phyloP scores from a whole-genome alignment of 2,113 vertebrate species.

The Addax nasomaculatus region DNA sequence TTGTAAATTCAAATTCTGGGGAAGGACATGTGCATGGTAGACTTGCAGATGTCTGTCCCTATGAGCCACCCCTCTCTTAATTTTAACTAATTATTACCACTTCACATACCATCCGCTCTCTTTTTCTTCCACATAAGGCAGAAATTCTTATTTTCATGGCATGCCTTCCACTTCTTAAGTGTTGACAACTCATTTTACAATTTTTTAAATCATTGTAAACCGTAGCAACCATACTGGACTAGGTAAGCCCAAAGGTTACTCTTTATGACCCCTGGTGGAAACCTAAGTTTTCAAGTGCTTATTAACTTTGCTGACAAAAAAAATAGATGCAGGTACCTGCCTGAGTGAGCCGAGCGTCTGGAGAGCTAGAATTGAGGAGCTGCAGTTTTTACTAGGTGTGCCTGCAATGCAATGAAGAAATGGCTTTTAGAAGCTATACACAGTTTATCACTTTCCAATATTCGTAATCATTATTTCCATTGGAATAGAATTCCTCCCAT shows the following conservation, averaged over 20 bases:
- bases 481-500: not conserved
- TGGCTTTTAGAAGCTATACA: not conserved
- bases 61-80: not conserved
- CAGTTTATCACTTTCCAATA: not conserved
- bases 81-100: not conserved
- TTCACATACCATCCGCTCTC: not conserved
- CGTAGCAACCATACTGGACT: not conserved
- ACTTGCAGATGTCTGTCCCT: not conserved
- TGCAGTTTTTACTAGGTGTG: not conserved
- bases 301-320: not conserved
- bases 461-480: not conserved
- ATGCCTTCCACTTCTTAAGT: slow-evolving; percentile 17
- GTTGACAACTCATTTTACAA: not conserved
- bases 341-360: not conserved
- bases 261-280: not conserved
- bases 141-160: not conserved
- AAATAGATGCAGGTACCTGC: not conserved
- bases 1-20: not conserved
- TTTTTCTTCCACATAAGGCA: not conserved
- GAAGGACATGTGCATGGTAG: not conserved
- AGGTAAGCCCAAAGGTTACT: not conserved
- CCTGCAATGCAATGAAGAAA: not conserved
- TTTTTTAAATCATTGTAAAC: not conserved
- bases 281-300: not conserved
- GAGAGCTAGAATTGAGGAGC: not conserved